Base-by-base conservation (phyloP, 1,140 invertebrate genomes). In the Pseudomyrmex sp. region DNA sequence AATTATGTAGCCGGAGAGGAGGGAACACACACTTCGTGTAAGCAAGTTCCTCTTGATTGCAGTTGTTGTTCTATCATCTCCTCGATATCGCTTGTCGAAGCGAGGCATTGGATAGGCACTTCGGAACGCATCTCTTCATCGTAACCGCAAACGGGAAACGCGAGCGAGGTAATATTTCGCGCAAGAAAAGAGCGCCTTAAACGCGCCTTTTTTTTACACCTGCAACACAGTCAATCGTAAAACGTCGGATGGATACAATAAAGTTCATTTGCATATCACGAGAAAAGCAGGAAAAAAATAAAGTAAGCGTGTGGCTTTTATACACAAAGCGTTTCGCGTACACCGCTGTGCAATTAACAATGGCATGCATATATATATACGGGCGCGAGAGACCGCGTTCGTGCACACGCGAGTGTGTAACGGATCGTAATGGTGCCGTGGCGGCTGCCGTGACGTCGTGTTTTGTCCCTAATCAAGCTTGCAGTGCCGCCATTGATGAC, bases 401-500 rank as follows among this genome's bases (percentile, higher is more conserved):
- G 23, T 80, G 54, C n/a, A 80, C 76, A 80, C 76, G 66, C 76
- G 76, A 80, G 66, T 72, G 65, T 79, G 66, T 80, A 80, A 80
- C 76, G 76, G 66, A 72, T 80, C 66, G 56, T 61, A 80, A 80
- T 70, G 69, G 54, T 58, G 44, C 65, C 75, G 65, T 59, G 76
- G 76, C 20, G 15, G 66, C 54, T 72, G 76, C 76, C 76, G 76
- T 72, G 76, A 80, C 76, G 66, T 23, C 56, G 50, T 56, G 70
- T 82, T 82, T 82, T 82, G 58, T 73, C 70, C 59, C 48, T 82
- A 82, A 82, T 82, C 79, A 56, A 82, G 79, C 70, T 65, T 82
- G 79, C 79, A 75, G 50, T 7, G 46, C 4, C 79, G 59, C 69
- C 48, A 63, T 54, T 72, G 76, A 80, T 80, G 76, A 80, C 76